These are phyloP conservation scores for Forbesichthys agassizii DNA, from an alignment of 2,113 vertebrate species.

Conservation along the genomic window DNA sequence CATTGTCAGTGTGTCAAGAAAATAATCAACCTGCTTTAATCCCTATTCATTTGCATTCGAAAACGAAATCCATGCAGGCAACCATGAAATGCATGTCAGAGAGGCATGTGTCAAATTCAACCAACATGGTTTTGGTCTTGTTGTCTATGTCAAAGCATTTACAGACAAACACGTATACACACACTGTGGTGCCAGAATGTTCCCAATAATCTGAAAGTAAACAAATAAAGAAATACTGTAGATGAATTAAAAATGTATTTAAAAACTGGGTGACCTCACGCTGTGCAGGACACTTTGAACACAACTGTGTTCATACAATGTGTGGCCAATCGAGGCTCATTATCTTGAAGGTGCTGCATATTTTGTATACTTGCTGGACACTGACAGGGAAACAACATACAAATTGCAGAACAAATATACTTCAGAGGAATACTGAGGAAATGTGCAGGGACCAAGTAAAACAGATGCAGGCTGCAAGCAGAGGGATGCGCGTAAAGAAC, in stretches of 20 bases:
- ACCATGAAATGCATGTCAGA: no score
- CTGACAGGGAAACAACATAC: conserved; percentile 4
- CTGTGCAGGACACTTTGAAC: conserved; percentile 2
- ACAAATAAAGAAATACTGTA: no score
- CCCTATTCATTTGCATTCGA: no score
- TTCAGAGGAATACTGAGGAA: conserved; percentile 15
- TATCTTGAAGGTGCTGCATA: background rate
- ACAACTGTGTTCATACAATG: conserved; percentile 7
- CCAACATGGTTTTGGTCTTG: no score
- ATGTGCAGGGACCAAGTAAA: conserved; percentile 24
- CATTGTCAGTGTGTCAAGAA: no score
- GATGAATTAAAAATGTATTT: conserved; percentile 19
- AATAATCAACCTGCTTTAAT: no score
- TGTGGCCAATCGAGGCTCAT: background rate
- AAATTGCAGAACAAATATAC: background rate
- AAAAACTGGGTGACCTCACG: conserved; percentile 4
- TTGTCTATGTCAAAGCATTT: no score
- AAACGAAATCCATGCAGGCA: no score
- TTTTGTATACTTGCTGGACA: conserved; percentile 20
- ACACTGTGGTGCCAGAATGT: background rate
- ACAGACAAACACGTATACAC: no score
- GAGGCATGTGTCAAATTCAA: no score
- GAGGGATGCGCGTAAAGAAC: conserved; percentile 58
- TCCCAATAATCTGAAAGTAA: conserved; percentile 3
- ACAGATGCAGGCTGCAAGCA: conserved; percentile 32